Conservation (phyloP, 2,888 invertebrate genomes). For the Brachyptera risi region DNA sequence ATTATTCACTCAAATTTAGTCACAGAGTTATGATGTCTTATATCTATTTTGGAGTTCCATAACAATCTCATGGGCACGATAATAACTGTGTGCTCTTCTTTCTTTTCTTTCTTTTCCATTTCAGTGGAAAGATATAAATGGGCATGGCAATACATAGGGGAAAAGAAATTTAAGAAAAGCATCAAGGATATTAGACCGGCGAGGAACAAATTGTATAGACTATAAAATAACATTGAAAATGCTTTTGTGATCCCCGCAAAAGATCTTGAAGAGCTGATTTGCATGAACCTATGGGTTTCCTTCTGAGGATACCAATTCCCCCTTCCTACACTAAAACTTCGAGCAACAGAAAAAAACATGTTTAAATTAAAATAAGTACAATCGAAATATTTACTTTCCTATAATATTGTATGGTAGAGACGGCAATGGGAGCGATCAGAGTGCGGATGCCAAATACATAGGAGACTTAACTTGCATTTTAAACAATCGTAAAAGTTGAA, state of each 20-base stretch:
- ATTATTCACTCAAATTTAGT: no score
- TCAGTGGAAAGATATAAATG: conserved; percentile 11
- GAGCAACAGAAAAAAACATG: conserved; percentile 25
- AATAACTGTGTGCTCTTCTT: conserved; percentile 1
- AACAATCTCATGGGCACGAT: not conserved
- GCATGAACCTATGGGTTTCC: conserved; percentile 21
- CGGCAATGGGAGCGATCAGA: not conserved
- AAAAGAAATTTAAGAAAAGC: conserved; percentile 30
- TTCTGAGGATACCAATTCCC: not conserved
- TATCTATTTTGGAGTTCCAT: not conserved
- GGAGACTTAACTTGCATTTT: conserved; percentile 7
- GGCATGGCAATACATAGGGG: conserved; percentile 23
- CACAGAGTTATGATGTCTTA: no score
- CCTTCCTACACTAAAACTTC: conserved; percentile 13
- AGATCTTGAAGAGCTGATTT: conserved; percentile 25
- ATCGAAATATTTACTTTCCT: not conserved
- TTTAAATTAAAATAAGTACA: conserved; percentile 31
- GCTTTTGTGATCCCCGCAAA: conserved; percentile 17
- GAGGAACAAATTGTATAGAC: conserved; percentile 34
- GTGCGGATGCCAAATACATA: not conserved
- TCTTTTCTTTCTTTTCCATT: conserved; percentile 4
- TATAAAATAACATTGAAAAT: conserved; percentile 30
- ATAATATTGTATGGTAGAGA: not conserved
- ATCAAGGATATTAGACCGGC: conserved; percentile 33
- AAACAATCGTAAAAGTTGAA: conserved; percentile 11